Conservation (phyloP, 2,113 vertebrate genomes). For the Chloroceryle aenea region DNA sequence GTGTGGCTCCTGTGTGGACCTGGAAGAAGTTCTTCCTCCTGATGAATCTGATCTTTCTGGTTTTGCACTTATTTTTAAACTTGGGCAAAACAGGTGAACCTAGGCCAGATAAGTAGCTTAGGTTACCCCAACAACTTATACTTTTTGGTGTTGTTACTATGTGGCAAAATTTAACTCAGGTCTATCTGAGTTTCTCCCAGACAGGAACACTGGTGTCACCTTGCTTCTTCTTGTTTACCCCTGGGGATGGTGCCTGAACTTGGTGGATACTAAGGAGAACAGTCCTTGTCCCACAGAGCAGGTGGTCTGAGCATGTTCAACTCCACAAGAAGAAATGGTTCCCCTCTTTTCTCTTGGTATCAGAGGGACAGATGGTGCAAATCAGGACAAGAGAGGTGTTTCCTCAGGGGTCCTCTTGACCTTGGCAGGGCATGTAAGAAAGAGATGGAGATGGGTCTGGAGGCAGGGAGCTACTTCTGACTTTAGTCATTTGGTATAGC, state of each 20-base stretch:
- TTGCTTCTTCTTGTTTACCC: background rate
- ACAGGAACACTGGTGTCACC: too few relatives aligned
- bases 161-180: background rate
- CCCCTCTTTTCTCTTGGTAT: background rate
- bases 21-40: background rate
- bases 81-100: background rate
- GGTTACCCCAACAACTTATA: background rate
- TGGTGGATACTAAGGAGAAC: rapidly evolving
- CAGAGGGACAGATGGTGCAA: background rate
- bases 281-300: background rate
- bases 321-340: background rate
- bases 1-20: background rate
- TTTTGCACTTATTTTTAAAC: background rate
- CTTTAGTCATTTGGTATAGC: background rate
- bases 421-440: background rate
- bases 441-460: background rate
- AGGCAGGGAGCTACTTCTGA: rapidly evolving
- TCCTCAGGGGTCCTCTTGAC: background rate
- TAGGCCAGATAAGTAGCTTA: background rate
- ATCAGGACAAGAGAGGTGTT: background rate
- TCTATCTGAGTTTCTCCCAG: background rate
- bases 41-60: background rate
- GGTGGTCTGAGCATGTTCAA: background rate
- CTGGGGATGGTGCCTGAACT: rapidly evolving
- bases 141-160: background rate